Base-by-base conservation (phyloP, 2,888 invertebrate species). In the Dascillus cervinus region DNA sequence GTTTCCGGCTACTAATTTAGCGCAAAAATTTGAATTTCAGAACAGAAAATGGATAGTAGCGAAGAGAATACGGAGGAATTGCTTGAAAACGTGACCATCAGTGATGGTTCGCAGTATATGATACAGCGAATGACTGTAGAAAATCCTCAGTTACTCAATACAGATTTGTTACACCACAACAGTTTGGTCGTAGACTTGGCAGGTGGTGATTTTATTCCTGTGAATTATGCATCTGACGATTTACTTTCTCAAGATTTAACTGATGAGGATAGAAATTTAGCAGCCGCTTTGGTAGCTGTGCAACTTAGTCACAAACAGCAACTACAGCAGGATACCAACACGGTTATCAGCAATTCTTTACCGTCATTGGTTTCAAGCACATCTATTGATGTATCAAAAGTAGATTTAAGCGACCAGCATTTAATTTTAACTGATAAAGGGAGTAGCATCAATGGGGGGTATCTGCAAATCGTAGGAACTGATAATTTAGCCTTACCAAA, bases 221-320 rank as follows among this genome's bases (percentile, higher is more conserved):
- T 64, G 9, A 58, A 58, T 42, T 65, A 66, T 43, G 49, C 60
- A 14, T 60, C 64, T 10, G 66, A 65, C 29, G 63, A 64, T 42
- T 44, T 66, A 23, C 43, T 66, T 13, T 46, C 60, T 4, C 64
- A 65, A 40, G 68, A 69, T 45, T 55, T 72, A 28, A 69, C 71
- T 5, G 72, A 77, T 56, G 76, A 77, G 47, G 76, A 76, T 48
- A 60, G 74, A 29, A 69, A 71, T 54, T 56, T 77, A 36, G 76
- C 75, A 3, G 74, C 75, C 17, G 75, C 76, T 12, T 56, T 77
- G 29, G 75, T 76, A 10, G 75, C 75, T 4, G 75, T 76, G 2
- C 76, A 77, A 48, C 57, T 75, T 9, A 72, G 70, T 31, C 74
- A 75, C 31, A 74, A 75, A 37, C 73, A 73, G 39, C 72, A 75